Base-by-base conservation (phyloP, 2,797 vertebrate genomes). In the Falco cherrug region DNA sequence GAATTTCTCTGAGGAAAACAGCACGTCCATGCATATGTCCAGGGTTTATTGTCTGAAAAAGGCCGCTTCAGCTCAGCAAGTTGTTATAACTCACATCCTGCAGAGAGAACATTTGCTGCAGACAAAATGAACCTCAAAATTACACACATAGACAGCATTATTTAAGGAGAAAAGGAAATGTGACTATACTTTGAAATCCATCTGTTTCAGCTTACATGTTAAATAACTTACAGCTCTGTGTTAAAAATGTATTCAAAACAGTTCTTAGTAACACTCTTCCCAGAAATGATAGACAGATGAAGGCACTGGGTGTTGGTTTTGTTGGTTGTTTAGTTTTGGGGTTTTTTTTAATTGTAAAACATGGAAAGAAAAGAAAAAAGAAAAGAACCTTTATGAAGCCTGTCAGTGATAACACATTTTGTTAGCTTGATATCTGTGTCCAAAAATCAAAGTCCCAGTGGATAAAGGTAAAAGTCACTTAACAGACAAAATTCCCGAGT, bases 391-490 rank as follows among this genome's bases (percentile, higher is more conserved):
- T 76, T 80, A 56, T 74, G 59, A 88, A 93, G 51, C 51, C 61
- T 89, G 53, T 84, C 83, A 70, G 39, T 60, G 54, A 92, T 48
- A 90, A 16, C 20, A 82, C 28, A 8, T 80, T 84, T 56, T 93
- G 91, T 78, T 41, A 83, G 41, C n/a, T 93, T 97, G 96, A 79
- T 97, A 95, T 95, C 93, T 88, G 25, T 87, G 74, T 91, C 95
- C 25, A 3, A 85, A 73, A 93, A 96, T 96, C 93, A 91, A 96
- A 94, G 91, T 95, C 93, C 63, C 76, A 3, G 35, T 22, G 50
- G 84, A 95, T 84, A 89, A 97, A 97, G 45, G 88, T 75, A 95
- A 97, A 97, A 97, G 94, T 96, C 97, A 95, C 81, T 95, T 95
- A 94, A 88, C 87, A 67, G 79, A 92, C 56, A 93, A 69, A 69